Evolutionary conservation across 2,888 invertebrate genomes (phyloP).

Genomic region (Zhuqinia jingwanae): DNA sequence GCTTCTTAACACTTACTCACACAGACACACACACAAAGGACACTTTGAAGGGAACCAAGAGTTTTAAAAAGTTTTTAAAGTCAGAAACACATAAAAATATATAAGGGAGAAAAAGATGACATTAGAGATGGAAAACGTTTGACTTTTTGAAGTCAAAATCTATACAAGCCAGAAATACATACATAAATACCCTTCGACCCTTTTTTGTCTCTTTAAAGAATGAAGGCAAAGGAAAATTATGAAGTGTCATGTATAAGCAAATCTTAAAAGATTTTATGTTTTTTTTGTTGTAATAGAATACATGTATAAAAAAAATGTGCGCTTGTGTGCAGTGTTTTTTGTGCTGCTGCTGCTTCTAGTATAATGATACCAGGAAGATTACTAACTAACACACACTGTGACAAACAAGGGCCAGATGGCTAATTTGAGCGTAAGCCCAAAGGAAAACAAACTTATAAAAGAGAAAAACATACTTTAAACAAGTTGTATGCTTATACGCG

Average conservation of each 20-base stretch:
- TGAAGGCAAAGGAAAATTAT: conserved; percentile 25
- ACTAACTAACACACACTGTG: conserved; percentile 38
- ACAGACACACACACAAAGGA: neutral
- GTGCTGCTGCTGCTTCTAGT: too few species aligned
- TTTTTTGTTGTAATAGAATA: neutral
- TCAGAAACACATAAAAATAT: conserved; percentile 35
- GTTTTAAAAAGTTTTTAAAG: conserved; percentile 12
- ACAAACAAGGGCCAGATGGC: conserved; percentile 67
- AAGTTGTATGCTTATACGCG: conserved; percentile 22
- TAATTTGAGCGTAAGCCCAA: conserved; percentile 58
- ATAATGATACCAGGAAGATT: conserved; percentile 36
- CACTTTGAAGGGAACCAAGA: conserved; percentile 1
- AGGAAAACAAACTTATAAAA: conserved; percentile 52
- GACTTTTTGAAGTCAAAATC: neutral
- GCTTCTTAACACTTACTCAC: neutral
- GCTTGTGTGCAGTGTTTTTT: neutral
- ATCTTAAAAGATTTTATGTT: conserved; percentile 6
- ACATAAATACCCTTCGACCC: conserved; percentile 31
- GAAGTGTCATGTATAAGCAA: conserved; percentile 35
- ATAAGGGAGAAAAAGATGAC: conserved; percentile 45
- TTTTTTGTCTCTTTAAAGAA: conserved; percentile 48
- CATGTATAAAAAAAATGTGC: neutral
- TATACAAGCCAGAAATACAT: neutral
- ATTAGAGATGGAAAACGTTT: conserved; percentile 10
- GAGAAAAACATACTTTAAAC: conserved; percentile 26